Evolutionary conservation across 2,888 invertebrate species (phyloP).

Genomic region (Nezara viridula): DNA sequence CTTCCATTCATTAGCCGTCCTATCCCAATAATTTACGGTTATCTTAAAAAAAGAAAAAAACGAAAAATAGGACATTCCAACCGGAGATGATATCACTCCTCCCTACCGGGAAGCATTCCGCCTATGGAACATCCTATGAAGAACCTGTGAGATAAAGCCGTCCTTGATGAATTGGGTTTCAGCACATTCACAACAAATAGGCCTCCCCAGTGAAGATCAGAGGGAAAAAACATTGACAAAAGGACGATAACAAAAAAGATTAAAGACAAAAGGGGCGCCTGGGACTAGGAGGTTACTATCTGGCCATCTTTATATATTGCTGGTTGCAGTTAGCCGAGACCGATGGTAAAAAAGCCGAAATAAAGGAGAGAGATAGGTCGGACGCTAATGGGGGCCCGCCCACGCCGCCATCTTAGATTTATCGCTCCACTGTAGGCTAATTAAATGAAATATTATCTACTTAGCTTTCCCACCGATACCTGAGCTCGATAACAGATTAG

Average conservation of each 20-base stretch:
- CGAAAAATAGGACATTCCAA: constrained; percentile 5
- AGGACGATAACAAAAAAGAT: constrained; percentile 11
- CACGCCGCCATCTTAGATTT: constrained; percentile 53
- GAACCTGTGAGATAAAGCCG: constrained; percentile 17
- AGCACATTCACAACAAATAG: constrained; percentile 40
- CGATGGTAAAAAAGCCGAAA: constrained; percentile 17
- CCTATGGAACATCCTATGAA: not conserved
- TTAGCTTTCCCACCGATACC: constrained; percentile 52
- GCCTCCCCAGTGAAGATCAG: not conserved
- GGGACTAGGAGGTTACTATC: constrained; percentile 41
- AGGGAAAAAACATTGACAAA: constrained; percentile 3
- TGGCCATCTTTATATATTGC: constrained; percentile 45
- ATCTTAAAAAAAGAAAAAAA: not conserved
- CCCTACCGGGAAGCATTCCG: not conserved
- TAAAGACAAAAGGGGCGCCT: constrained; percentile 39
- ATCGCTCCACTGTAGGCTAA: constrained; percentile 46
- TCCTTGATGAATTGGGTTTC: constrained; percentile 42
- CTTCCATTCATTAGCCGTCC: not conserved
- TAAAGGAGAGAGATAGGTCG: constrained; percentile 22
- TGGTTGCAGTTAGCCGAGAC: constrained; percentile 16
- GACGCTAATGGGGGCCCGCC: constrained; percentile 53
- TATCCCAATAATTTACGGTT: not conserved
- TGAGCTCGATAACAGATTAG: constrained; percentile 37
- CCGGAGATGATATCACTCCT: not conserved
- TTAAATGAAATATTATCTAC: constrained; percentile 57